Base-by-base conservation (phyloP, 23 tunicate genomes). In the Pegea sp. region DNA sequence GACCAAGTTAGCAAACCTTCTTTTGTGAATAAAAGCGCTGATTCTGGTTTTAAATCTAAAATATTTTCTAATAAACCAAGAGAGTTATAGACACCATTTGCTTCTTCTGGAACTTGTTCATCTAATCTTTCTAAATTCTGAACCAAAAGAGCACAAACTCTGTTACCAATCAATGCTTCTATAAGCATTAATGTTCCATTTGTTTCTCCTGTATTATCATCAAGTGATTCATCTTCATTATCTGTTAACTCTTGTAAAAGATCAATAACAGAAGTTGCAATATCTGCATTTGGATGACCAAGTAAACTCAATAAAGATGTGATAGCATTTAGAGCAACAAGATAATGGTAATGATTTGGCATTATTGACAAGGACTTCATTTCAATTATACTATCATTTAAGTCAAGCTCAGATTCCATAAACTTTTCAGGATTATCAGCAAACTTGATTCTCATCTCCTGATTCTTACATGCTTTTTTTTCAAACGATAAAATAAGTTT, bases 371-470 rank as follows among this genome's bases (percentile, higher is more conserved):
- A 64, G 3, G 64, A 70, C 53, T 84, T 84, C 81, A 84, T 84
- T 64, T 74, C 95, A 32, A 49, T 29, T 27, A 84, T 67, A 20
- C 63, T 71, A 62, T 84, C 84, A 28, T 84, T 84, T 48, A 84
- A 59, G 29, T 84, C 95, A 1, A 84, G 42, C 53, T 84, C 95
- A 0, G 95, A 84, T 46, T 84, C 95, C 95, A 84, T 84, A 46
- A 84, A 84, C 43, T 78, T 77, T 43, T 77, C 98, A 18, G 98
- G 98, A 44, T 62, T 77, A 54, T 89, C 81, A 1, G 90, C 72
- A 44, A 70, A 77, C 34, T 89, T 89, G 6, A 89, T 89, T 42
- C 98, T 48, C 98, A 76, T 77, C 58, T 89, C 90, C 44, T 89
- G 98, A 61, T 89, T 89, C 56, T 61, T 89, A 1, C 59, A 53